Conservation (phyloP, 2,888 invertebrate species). For the Diploptera punctata region DNA sequence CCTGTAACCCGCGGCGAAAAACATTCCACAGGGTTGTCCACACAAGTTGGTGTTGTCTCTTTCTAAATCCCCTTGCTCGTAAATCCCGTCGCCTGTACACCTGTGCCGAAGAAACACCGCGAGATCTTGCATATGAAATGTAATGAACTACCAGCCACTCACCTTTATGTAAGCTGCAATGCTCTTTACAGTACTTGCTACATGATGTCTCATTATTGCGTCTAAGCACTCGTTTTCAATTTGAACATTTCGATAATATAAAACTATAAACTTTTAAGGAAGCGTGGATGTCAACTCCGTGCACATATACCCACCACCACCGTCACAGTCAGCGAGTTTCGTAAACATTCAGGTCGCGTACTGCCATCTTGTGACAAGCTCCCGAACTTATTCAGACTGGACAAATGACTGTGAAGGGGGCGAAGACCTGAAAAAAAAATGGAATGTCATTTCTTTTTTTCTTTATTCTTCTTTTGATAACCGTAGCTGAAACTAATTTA, state of each 20-base stretch:
- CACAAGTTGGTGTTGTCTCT: neutral
- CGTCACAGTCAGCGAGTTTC: conserved; percentile 1
- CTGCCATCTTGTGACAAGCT: conserved; percentile 9
- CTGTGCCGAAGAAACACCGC: too few species aligned
- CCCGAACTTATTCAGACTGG: neutral
- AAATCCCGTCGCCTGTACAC: neutral
- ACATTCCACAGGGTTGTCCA: conserved; percentile 41
- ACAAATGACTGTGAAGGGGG: too few species aligned
- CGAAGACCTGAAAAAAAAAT: too few species aligned
- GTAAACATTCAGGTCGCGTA: neutral
- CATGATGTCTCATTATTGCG: conserved; percentile 4
- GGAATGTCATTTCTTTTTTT: too few species aligned
- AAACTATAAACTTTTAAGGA: neutral
- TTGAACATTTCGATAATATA: neutral
- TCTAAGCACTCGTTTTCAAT: neutral
- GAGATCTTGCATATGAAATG: neutral
- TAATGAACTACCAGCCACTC: too few species aligned
- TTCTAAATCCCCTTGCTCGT: neutral
- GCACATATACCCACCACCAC: conserved; percentile 8
- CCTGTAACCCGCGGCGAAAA: conserved; percentile 36
- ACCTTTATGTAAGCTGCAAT: neutral
- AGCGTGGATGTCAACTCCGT: conserved; percentile 18
- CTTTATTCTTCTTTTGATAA: too few species aligned
- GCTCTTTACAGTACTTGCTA: neutral
- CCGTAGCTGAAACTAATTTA: too few species aligned